Evolutionary conservation across 2,113 vertebrate species (phyloP).

Genomic region (Aphelocoma coerulescens): DNA sequence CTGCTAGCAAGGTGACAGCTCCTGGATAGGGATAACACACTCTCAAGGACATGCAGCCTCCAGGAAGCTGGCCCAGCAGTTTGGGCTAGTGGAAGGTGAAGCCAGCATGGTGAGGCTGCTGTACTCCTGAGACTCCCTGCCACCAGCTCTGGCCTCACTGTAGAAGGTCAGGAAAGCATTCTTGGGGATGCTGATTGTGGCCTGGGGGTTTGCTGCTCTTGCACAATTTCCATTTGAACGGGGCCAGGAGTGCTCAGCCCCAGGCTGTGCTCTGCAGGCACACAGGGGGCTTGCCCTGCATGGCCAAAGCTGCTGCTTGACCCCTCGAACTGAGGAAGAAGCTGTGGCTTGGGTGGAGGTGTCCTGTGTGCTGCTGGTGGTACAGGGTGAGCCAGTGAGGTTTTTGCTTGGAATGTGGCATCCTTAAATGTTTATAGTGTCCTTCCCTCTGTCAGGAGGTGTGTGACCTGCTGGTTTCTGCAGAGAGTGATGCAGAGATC

Average conservation of each 20-base stretch:
- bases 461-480: neutral
- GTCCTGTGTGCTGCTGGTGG: neutral
- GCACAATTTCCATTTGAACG: neutral
- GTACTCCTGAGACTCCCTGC: neutral
- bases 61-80: neutral
- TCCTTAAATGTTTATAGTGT: neutral
- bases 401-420: neutral
- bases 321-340: neutral
- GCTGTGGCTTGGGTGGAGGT: neutral
- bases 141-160: neutral
- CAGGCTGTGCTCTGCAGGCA: neutral
- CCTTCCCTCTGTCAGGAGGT: neutral
- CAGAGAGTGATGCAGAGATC: neutral
- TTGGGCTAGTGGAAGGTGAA: neutral
- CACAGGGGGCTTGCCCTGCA: neutral
- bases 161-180: neutral
- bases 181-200: neutral
- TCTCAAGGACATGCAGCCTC: neutral
- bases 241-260: neutral
- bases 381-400: neutral
- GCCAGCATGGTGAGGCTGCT: neutral
- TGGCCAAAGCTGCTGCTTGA: neutral
- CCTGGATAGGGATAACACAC: neutral
- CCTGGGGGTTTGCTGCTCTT: neutral
- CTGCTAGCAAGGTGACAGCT: neutral